A percentile compares a stretch with the other conserved stretches of the same genome.
Conservation (phyloP, 2,888 invertebrate genomes). For the Spatulosminthurus flaviceps region DNA sequence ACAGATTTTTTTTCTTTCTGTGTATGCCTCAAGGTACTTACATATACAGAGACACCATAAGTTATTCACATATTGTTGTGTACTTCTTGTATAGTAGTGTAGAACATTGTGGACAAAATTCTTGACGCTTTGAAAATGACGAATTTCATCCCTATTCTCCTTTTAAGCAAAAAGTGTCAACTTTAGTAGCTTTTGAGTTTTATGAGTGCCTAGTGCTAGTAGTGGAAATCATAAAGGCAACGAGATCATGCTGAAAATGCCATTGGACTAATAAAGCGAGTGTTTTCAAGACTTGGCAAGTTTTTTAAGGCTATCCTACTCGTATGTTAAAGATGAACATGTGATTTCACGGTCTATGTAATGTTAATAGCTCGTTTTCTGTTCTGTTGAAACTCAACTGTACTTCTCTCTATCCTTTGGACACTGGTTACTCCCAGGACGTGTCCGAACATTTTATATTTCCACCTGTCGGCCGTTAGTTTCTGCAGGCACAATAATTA, state of each 20-base stretch:
- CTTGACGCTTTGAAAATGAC: not conserved
- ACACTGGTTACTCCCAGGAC: constrained; percentile 21
- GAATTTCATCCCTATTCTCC: not conserved
- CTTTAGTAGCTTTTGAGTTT: not conserved
- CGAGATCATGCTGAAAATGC: not conserved
- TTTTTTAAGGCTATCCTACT: too few species aligned
- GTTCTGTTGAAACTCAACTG: not conserved
- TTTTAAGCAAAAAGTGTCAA: not conserved
- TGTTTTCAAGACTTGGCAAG: not conserved
- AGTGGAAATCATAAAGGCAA: not conserved
- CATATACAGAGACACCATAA: not conserved
- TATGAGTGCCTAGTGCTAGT: not conserved
- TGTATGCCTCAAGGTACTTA: too few species aligned
- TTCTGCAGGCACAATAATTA: not conserved
- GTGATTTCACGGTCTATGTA: not conserved
- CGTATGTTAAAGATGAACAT: too few species aligned
- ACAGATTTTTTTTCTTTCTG: not conserved
- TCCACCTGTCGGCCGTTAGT: not conserved
- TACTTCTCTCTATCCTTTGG: not conserved
- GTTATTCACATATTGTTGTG: too few species aligned
- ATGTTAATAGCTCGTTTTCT: not conserved
- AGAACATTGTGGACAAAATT: not conserved
- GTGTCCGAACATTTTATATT: not conserved
- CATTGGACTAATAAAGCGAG: constrained; percentile 3
- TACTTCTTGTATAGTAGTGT: not conserved